Evolutionary conservation across 1,140 invertebrate species (phyloP).

Genomic region (Eurytemora carolleeae): DNA sequence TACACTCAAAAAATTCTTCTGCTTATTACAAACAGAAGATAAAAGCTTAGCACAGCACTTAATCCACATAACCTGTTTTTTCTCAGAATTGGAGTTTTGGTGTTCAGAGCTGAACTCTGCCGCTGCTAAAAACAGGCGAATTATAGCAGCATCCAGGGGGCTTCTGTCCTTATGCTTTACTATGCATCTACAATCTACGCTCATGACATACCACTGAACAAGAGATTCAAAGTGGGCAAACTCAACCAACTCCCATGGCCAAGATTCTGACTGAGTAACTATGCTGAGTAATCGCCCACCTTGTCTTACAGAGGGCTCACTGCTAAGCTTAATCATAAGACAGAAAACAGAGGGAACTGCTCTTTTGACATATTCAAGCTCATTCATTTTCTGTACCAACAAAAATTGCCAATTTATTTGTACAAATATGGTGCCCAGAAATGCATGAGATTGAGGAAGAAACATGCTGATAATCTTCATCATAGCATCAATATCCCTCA

Average conservation of each 20-base stretch:
- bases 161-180: neutral
- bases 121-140: neutral
- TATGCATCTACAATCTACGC: conserved; percentile 1
- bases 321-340: neutral
- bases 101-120: neutral
- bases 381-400: neutral
- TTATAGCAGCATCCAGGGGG: neutral
- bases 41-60: neutral
- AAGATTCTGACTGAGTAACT: neutral
- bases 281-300: neutral
- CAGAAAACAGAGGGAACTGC: neutral
- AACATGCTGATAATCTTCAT: conserved; percentile 31
- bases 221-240: neutral
- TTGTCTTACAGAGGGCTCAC: neutral
- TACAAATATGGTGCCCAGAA: conserved; percentile 3
- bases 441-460: conserved; percentile 1
- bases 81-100: neutral
- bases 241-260: neutral
- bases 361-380: neutral
- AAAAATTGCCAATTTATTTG: neutral
- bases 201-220: conserved; percentile 5
- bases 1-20: neutral
- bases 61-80: neutral
- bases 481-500: conserved; percentile 47
- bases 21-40: neutral